Evolutionary conservation across 2,888 invertebrate genomes (phyloP).

Genomic region (Tipula helvola): DNA sequence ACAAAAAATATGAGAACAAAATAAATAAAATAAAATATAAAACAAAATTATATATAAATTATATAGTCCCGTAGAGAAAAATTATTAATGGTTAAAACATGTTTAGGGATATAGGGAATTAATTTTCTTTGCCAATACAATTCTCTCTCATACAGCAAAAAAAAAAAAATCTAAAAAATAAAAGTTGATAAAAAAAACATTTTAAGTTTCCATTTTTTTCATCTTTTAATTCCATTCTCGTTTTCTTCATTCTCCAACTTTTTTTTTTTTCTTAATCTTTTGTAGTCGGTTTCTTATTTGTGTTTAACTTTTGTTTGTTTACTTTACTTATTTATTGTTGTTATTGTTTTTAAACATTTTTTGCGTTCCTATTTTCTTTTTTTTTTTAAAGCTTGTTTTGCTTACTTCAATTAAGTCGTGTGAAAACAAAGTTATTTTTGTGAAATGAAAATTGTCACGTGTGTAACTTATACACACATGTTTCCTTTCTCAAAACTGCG

Average conservation of each 20-base stretch:
- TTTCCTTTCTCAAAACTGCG: not conserved
- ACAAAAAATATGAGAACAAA: not conserved
- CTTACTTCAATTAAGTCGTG: not conserved
- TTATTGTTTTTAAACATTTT: not conserved
- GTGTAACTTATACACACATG: not conserved
- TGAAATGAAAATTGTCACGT: not conserved
- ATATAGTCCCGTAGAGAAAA: not conserved
- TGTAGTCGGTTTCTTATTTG: not conserved
- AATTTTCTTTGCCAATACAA: not conserved
- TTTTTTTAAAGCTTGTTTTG: not conserved
- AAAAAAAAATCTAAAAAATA: not conserved
- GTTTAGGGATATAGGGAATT: not conserved
- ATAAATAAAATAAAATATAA: not conserved
- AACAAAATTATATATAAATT: not conserved
- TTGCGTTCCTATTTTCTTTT: not conserved
- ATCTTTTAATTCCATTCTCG: not conserved
- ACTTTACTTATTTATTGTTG: not conserved
- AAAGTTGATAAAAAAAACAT: not conserved
- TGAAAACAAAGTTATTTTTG: not conserved
- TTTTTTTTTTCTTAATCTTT: not conserved
- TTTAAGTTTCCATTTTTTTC: not conserved
- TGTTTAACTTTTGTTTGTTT: not conserved
- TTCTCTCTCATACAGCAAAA: not conserved
- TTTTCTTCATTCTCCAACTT: not conserved
- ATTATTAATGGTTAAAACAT: slow-evolving; percentile 4